Conservation (phyloP, 2,113 vertebrate species). For the Atrichornis clamosus region DNA sequence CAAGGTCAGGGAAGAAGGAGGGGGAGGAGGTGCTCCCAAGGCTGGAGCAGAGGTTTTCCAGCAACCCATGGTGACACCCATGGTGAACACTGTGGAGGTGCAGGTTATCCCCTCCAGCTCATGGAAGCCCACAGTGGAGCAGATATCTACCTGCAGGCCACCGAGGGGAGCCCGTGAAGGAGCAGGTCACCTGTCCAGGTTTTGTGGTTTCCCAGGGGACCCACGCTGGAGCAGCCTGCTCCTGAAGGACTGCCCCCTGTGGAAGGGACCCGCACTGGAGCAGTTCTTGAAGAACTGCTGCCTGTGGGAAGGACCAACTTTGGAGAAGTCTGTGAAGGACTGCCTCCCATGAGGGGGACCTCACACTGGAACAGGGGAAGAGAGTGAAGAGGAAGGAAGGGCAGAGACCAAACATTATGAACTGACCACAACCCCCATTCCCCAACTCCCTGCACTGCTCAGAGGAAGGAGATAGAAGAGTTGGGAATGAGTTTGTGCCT, state of each 20-base stretch:
- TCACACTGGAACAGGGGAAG: neutral
- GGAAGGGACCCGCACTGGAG: neutral
- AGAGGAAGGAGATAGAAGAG: neutral
- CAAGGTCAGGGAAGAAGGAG: neutral
- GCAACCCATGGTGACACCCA: fast-evolving
- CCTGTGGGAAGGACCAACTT: neutral
- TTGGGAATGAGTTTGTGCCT: neutral
- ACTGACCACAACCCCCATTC: fast-evolving
- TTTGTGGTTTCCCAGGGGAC: neutral
- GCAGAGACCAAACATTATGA: neutral
- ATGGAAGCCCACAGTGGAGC: neutral
- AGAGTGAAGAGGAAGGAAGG: neutral
- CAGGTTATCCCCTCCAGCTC: neutral
- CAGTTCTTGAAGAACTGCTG: neutral
- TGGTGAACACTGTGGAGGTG: neutral
- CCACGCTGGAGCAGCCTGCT: fast-evolving
- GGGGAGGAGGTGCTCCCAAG: neutral
- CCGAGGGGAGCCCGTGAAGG: neutral
- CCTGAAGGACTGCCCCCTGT: fast-evolving
- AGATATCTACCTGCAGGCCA: neutral
- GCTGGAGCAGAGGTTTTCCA: neutral
- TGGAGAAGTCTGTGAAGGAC: neutral
- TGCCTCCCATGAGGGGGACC: neutral
- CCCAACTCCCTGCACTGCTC: neutral
- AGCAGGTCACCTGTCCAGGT: neutral